Evolutionary conservation across 2,113 vertebrate genomes (phyloP).

Genomic region (Hippocampus comes): DNA sequence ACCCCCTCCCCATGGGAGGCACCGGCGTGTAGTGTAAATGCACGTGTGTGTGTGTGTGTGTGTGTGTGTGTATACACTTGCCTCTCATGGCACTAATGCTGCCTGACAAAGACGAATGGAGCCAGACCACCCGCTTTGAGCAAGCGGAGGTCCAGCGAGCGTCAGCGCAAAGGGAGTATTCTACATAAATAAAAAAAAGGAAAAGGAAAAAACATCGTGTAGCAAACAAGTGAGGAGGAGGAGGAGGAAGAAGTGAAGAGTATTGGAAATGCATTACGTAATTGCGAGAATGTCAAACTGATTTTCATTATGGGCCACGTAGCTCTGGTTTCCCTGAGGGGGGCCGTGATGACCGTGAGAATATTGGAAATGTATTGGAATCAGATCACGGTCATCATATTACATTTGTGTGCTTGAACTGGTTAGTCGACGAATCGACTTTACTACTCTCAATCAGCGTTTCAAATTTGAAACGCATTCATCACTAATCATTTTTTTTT

Average conservation of each 20-base stretch:
- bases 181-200: constrained; percentile 54
- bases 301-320: background rate
- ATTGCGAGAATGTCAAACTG: background rate
- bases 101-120: constrained; percentile 74
- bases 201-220: constrained; percentile 9
- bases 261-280: constrained; percentile 21
- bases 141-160: constrained; percentile 39
- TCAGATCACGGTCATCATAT: too few species aligned
- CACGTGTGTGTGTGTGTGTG: constrained; percentile 18
- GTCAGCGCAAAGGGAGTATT: constrained; percentile 36
- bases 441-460: background rate
- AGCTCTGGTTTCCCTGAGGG: background rate
- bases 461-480: too few species aligned
- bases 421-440: background rate
- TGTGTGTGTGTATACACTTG: constrained; percentile 26
- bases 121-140: constrained; percentile 58
- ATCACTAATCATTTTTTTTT: background rate
- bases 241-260: background rate
- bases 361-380: background rate
- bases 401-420: background rate
- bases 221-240: background rate
- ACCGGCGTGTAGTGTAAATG: constrained; percentile 15
- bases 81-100: constrained; percentile 64
- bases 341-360: background rate
- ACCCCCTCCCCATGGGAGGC: constrained; percentile 52